Evolutionary conservation across 2,797 vertebrate species (phyloP), one percentile per base, ranked within the genome.

Genomic region (Protonibea diacanthus): DNA sequence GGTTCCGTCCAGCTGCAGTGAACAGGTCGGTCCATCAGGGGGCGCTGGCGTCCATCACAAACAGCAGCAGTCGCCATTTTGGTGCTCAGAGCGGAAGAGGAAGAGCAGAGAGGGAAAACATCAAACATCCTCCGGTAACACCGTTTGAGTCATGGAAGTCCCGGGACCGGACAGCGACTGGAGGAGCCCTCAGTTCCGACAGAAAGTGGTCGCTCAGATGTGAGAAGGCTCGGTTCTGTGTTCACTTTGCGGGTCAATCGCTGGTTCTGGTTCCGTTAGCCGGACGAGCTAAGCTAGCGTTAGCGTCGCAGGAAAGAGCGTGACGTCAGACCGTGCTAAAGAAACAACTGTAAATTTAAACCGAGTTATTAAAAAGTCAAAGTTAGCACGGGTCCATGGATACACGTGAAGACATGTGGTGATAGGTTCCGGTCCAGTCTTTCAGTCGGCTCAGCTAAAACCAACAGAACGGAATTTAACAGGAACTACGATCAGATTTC

Each of bases 151-250:
- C 10, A 98, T 99, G 98, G 97, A 99, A 0, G 96, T 96, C 69
- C 94, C 96, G 1, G 97, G 96, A 53, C 89, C 95, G 27, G 98
- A 99, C 81, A 97, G 96, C 76, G 97, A 98, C 92, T 98, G 98
- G 97, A 97, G 97, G 85, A 97, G 97, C 90, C 90, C 94, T 12
- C 96, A 96, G 88, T 99, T 99, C 91, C 93, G 98, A 66, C 97
- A 99, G 91, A 99, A 99, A 95, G 96, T 99, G 74, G 97, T 99
- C 84, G 97, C 96, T 85, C 98, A 99, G 90, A 99, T 99, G 98
- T 99, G 91, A 98, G 95, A 71, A 33, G 9, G 33, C 33, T 33
- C 33, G 6, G 1, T 66, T 62, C 40, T 1, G 6, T 23, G 18
- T 8, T 17, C 7, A 23, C 7, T 57, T 59, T 74, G 13, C 13